These are phyloP conservation scores for Muricea muricata DNA, from an alignment of 92 coral and sea anemone genomes.

Conservation along the genomic window DNA sequence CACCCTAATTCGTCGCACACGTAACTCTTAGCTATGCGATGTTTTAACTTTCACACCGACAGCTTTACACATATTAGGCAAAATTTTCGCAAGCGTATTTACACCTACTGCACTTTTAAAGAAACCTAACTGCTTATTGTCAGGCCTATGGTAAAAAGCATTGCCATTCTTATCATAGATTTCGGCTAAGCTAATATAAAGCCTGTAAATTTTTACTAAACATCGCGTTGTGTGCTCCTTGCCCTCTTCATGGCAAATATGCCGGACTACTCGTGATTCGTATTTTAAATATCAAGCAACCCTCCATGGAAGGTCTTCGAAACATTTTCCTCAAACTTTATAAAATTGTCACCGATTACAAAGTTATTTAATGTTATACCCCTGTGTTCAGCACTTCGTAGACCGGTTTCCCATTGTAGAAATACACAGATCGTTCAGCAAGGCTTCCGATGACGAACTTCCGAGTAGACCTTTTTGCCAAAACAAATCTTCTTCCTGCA, in stretches of 20 bases:
- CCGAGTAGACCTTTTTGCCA: neutral
- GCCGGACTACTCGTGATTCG: slow-evolving; percentile 16
- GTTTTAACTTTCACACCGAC: slow-evolving; percentile 12
- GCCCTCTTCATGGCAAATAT: neutral
- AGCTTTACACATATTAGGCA: slow-evolving; percentile 31
- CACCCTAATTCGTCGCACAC: too few relatives aligned
- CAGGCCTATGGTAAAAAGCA: slow-evolving; percentile 8
- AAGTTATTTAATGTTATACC: too few relatives aligned
- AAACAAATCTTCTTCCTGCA: slow-evolving; percentile 1
- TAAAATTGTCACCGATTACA: too few relatives aligned
- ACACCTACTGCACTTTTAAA: neutral
- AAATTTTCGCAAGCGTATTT: neutral
- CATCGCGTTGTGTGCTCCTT: neutral
- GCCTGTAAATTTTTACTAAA: neutral
- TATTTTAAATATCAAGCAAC: too few relatives aligned
- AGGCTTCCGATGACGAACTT: neutral
- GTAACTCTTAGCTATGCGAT: too few relatives aligned
- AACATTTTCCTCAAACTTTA: too few relatives aligned
- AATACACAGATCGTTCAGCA: neutral
- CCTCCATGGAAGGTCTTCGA: too few relatives aligned
- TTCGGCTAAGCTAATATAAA: neutral
- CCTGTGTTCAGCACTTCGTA: slow-evolving; percentile 7
- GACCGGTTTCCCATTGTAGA: neutral
- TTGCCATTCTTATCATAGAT: neutral
- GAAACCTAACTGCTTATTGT: neutral